A percentile compares a stretch with the other conserved stretches of the same genome.
These are phyloP conservation scores for Falco peregrinus DNA, from an alignment of 2,797 vertebrate species.

Conservation along the genomic window DNA sequence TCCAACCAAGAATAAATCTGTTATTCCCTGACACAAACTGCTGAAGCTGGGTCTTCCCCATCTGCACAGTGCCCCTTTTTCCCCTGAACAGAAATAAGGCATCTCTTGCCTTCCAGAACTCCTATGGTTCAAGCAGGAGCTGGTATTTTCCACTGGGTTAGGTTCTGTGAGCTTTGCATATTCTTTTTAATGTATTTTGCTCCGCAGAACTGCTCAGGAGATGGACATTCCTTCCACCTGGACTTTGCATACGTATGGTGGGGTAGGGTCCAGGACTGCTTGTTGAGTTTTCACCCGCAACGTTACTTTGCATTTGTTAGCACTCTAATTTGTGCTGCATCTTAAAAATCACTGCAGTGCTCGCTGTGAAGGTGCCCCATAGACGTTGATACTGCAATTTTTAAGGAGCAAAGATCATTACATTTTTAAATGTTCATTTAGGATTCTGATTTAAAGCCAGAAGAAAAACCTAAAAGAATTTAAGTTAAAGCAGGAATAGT, in stretches of 20 bases:
- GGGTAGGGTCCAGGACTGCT: neutral
- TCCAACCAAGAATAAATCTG: slow-evolving; percentile 70
- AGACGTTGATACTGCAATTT: slow-evolving; percentile 66
- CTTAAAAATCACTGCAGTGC: slow-evolving; percentile 67
- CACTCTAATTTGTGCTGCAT: slow-evolving; percentile 54
- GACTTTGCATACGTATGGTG: neutral
- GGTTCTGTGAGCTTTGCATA: slow-evolving; percentile 1
- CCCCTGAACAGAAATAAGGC: slow-evolving; percentile 65
- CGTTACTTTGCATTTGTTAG: slow-evolving; percentile 34
- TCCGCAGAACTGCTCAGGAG: slow-evolving; percentile 28
- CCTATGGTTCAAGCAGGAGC: slow-evolving; percentile 37
- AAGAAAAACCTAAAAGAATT: slow-evolving; percentile 4
- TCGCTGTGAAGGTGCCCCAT: slow-evolving; percentile 57
- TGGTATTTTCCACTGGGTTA: slow-evolving; percentile 65
- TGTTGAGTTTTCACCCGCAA: slow-evolving; percentile 13
- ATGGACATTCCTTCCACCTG: neutral
- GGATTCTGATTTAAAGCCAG: slow-evolving; percentile 64
- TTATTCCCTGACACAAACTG: slow-evolving; percentile 67
- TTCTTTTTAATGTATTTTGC: slow-evolving; percentile 44
- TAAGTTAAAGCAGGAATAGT: slow-evolving; percentile 16
- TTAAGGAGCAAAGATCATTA: slow-evolving; percentile 63
- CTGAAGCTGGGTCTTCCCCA: slow-evolving; percentile 71
- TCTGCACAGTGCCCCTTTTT: slow-evolving; percentile 65
- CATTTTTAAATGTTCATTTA: slow-evolving; percentile 56
- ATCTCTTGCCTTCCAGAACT: slow-evolving; percentile 35